phyloP scores from a whole-genome alignment of 2,113 vertebrate species.

The Herpetotheres cachinnans region DNA sequence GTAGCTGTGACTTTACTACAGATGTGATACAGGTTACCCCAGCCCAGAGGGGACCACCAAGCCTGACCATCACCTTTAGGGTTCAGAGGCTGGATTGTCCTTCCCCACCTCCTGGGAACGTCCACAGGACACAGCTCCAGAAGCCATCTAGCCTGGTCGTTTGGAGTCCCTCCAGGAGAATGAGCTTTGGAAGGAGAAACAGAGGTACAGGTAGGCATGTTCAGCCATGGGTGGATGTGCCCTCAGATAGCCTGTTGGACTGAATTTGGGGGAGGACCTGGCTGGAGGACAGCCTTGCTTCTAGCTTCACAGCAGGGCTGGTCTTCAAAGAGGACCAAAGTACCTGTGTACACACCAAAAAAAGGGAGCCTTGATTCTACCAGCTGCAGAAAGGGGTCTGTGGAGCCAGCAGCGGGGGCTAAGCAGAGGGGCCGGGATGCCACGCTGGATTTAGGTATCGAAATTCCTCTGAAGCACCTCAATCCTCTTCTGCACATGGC shows the following conservation, averaged over 20 bases:
- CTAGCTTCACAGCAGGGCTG: not conserved
- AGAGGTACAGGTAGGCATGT: not conserved
- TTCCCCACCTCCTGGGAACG: not conserved
- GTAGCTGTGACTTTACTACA: not conserved
- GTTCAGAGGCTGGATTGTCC: not conserved
- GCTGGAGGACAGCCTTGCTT: not conserved
- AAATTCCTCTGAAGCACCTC: not conserved
- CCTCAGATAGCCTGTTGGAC: not conserved
- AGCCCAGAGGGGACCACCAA: not conserved
- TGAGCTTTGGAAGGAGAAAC: not conserved
- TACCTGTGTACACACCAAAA: accelerated
- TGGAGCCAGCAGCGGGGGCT: not conserved
- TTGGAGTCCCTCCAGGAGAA: not conserved
- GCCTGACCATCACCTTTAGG: not conserved
- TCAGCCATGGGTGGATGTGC: not conserved
- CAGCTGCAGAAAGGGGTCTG: not conserved
- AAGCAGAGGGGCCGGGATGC: not conserved
- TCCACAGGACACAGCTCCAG: not conserved
- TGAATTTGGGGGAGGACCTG: not conserved
- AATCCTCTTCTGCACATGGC: not conserved
- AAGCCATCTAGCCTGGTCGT: not conserved
- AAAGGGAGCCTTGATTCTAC: not conserved
- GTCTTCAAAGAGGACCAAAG: not conserved
- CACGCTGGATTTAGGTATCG: accelerated
- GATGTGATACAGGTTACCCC: not conserved